Conservation (phyloP, 2,888 invertebrate genomes). For the Phyto melanocephala region DNA sequence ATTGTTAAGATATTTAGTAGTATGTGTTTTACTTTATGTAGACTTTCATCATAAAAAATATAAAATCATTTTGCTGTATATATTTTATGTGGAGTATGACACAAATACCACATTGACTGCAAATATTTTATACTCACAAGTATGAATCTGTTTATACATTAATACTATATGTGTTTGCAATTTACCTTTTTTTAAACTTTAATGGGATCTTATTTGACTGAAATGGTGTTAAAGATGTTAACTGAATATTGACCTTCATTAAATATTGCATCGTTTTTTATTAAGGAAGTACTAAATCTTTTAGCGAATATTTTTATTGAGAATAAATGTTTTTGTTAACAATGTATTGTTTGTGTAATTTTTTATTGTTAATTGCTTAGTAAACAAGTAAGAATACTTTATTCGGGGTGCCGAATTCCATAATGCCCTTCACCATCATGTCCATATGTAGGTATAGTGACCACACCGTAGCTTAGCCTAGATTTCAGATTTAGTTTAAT, state of each 20-base stretch:
- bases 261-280: background rate
- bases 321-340: background rate
- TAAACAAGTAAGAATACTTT: too few species aligned
- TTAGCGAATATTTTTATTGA: background rate
- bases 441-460: too few species aligned
- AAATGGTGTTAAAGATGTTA: background rate
- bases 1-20: slow-evolving; percentile 26
- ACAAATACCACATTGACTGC: slow-evolving; percentile 29
- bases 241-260: slow-evolving; percentile 28
- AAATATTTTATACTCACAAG: background rate
- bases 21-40: background rate
- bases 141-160: background rate
- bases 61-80: slow-evolving; percentile 29
- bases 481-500: too few species aligned
- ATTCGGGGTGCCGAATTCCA: too few species aligned
- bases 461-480: too few species aligned
- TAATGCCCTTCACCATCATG: too few species aligned
- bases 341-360: background rate
- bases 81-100: slow-evolving; percentile 39
- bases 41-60: slow-evolving; percentile 30
- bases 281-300: slow-evolving; percentile 26
- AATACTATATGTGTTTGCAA: background rate
- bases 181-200: background rate
- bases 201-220: background rate
- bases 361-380: too few species aligned